Evolutionary conservation across 1,140 invertebrate species (phyloP).

Genomic region (Pseudomyrmex flavicornis): DNA sequence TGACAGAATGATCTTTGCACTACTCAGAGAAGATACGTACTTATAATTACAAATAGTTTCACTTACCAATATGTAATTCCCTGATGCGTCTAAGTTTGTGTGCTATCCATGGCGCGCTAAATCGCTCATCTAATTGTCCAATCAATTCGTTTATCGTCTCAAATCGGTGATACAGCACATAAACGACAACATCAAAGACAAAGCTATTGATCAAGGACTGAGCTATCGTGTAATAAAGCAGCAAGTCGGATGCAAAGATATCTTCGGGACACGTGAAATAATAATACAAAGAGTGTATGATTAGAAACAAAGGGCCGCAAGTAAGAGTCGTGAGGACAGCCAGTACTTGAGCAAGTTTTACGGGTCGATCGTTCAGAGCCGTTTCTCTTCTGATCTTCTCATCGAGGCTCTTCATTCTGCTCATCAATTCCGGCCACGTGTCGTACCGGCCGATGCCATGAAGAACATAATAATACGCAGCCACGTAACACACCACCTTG

Average conservation of each 20-base stretch:
- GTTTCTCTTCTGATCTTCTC: conserved; percentile 63
- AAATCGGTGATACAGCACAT: conserved; percentile 68
- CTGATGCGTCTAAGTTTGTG: conserved; percentile 72
- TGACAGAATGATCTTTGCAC: too few species aligned
- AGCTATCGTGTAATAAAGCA: conserved; percentile 76
- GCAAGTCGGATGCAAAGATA: conserved; percentile 75
- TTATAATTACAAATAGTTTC: neutral
- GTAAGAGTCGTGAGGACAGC: conserved; percentile 51
- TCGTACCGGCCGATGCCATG: conserved; percentile 68
- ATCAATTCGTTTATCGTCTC: conserved; percentile 68
- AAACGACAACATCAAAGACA: conserved; percentile 69
- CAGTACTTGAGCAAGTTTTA: conserved; percentile 64
- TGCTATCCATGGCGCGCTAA: conserved; percentile 50
- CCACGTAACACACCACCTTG: conserved; percentile 71
- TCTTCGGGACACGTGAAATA: conserved; percentile 69
- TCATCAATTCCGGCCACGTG: conserved; percentile 74
- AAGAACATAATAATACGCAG: conserved; percentile 76
- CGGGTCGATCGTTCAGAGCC: conserved; percentile 41
- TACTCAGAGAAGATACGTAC: neutral
- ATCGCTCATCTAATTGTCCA: conserved; percentile 43
- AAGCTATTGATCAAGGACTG: conserved; percentile 75
- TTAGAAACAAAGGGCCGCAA: conserved; percentile 66
- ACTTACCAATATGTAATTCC: conserved; percentile 70
- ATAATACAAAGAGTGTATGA: conserved; percentile 73
- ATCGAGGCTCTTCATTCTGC: conserved; percentile 66